Evolutionary conservation across 2,888 invertebrate species (phyloP).

Genomic region (Physocephala rufipes): DNA sequence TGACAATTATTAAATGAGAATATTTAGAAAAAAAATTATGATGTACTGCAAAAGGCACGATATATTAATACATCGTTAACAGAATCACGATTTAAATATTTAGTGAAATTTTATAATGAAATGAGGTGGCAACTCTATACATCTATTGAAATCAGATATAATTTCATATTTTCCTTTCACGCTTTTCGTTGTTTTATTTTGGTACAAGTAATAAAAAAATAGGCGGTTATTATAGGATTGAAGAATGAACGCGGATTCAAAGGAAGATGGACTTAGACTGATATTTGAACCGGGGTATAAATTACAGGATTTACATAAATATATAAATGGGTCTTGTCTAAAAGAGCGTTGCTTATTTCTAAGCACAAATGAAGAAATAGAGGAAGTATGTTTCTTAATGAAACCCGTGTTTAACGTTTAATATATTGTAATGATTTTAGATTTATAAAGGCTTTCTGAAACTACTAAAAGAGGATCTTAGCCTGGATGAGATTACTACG

Average conservation of each 20-base stretch:
- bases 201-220: not conserved
- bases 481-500: constrained; percentile 49
- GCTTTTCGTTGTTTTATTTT: too few relatives aligned
- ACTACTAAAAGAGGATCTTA: constrained; percentile 46
- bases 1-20: too few relatives aligned
- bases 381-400: constrained; percentile 37
- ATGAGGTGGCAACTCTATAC: constrained; percentile 6
- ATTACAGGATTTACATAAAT: constrained; percentile 39
- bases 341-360: constrained; percentile 42
- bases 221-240: not conserved
- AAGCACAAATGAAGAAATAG: constrained; percentile 31
- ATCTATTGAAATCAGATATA: not conserved
- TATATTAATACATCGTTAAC: too few relatives aligned
- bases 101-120: not conserved
- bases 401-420: not conserved
- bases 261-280: constrained; percentile 45
- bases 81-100: too few relatives aligned
- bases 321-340: constrained; percentile 40
- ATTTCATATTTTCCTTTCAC: not conserved
- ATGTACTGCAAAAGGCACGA: too few relatives aligned
- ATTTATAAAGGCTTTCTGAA: constrained; percentile 45
- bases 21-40: too few relatives aligned
- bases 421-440: constrained; percentile 70
- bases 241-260: constrained; percentile 33
- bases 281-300: constrained; percentile 44